Percentiles rank a stretch among this genome's conserved stretches.
Evolutionary conservation across 2,797 vertebrate species (phyloP).

Genomic region (Brachymystax lenok): DNA sequence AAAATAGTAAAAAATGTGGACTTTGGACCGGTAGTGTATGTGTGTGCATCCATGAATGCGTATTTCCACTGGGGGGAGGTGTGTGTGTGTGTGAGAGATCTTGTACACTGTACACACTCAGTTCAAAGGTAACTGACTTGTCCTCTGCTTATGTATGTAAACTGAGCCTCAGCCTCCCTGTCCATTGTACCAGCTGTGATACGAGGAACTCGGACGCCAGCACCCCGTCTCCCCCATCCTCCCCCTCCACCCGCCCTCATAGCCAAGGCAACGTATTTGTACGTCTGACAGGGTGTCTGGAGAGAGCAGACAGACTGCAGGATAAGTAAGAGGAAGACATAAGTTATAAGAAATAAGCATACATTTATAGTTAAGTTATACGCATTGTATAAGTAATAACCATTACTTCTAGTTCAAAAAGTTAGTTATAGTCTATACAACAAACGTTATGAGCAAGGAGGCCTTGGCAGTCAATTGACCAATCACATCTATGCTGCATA

Average conservation of each 20-base stretch:
- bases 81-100: background rate
- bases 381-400: background rate
- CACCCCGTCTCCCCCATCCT: slow-evolving; percentile 23
- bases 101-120: background rate
- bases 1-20: too few relatives aligned
- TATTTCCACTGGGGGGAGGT: background rate
- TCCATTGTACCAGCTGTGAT: slow-evolving; percentile 45
- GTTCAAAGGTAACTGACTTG: background rate
- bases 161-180: slow-evolving; percentile 32
- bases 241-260: slow-evolving; percentile 14
- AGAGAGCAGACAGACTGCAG: slow-evolving; percentile 11
- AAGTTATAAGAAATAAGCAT: slow-evolving; percentile 8
- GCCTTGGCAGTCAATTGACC: background rate
- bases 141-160: background rate
- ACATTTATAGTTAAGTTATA: background rate
- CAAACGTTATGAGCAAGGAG: background rate
- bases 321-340: slow-evolving; percentile 24
- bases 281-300: slow-evolving; percentile 30
- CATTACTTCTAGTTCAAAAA: background rate
- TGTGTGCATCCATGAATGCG: background rate
- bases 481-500: background rate
- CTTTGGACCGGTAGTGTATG: background rate
- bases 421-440: background rate
- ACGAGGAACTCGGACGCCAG: slow-evolving; percentile 34
- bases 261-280: slow-evolving; percentile 26